Conservation (phyloP, 2,113 vertebrate genomes). For the Clarias magur region DNA sequence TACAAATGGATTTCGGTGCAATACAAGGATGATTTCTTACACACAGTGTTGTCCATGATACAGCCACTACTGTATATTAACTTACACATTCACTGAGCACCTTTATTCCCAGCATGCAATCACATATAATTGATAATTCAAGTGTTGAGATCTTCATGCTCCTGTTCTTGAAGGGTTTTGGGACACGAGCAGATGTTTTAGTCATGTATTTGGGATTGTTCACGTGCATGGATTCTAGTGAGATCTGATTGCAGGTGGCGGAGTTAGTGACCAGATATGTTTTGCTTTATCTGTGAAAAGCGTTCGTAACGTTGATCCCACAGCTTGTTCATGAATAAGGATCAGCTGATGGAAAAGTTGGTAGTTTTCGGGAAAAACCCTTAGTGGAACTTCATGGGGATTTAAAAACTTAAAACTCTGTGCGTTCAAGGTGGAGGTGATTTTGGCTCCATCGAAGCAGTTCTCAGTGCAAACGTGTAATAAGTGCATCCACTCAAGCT, state of each 20-base stretch:
- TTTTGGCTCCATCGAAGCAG: constrained; percentile 65
- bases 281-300: neutral
- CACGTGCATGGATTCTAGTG: too few relatives aligned
- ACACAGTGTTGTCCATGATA: neutral
- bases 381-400: too few relatives aligned
- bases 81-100: too few relatives aligned
- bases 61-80: neutral
- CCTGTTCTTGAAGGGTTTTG: too few relatives aligned
- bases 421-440: constrained; percentile 68
- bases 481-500: constrained; percentile 68
- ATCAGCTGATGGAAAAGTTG: neutral
- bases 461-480: constrained; percentile 64
- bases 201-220: too few relatives aligned
- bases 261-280: neutral
- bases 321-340: neutral
- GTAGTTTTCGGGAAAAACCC: neutral
- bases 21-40: neutral
- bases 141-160: too few relatives aligned
- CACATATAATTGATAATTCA: too few relatives aligned
- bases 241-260: neutral
- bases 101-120: neutral
- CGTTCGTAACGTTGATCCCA: neutral
- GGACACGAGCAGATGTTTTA: neutral
- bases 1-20: neutral
- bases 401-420: neutral